phyloP scores from a whole-genome alignment of 2,113 vertebrate species.

The Setophaga coronata region DNA sequence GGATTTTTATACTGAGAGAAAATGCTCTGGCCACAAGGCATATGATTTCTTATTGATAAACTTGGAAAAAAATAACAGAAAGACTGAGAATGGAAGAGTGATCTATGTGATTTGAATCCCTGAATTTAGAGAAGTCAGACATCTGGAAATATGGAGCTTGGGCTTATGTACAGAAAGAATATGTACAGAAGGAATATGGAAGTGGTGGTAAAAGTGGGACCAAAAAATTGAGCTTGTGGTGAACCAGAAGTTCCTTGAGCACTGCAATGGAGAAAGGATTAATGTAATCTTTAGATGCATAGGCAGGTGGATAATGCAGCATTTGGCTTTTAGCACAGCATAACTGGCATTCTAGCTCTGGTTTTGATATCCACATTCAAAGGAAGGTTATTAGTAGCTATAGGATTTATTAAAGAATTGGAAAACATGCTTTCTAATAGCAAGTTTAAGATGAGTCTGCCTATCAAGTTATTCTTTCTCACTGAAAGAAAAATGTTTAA shows the following conservation, averaged over 20 bases:
- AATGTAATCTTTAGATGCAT: neutral
- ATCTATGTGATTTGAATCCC: neutral
- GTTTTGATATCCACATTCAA: neutral
- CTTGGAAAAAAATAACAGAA: neutral
- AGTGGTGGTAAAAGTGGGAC: neutral
- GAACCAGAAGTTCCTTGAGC: neutral
- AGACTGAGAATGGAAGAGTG: neutral
- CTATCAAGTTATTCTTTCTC: neutral
- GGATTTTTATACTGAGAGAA: neutral
- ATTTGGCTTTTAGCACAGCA: neutral
- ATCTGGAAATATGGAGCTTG: neutral
- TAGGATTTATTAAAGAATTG: neutral
- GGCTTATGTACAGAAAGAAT: neutral
- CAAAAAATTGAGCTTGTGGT: neutral
- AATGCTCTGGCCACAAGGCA: neutral
- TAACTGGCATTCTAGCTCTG: neutral
- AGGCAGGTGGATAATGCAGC: neutral
- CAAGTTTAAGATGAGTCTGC: neutral
- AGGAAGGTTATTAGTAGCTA: neutral
- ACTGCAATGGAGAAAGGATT: neutral
- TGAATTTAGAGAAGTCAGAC: neutral
- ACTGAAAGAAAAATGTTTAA: neutral
- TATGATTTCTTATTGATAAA: neutral
- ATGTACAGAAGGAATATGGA: neutral
- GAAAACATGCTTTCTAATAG: neutral